phyloP scores from a whole-genome alignment of 2,797 vertebrate genomes.

The Neostethus bicornis region DNA sequence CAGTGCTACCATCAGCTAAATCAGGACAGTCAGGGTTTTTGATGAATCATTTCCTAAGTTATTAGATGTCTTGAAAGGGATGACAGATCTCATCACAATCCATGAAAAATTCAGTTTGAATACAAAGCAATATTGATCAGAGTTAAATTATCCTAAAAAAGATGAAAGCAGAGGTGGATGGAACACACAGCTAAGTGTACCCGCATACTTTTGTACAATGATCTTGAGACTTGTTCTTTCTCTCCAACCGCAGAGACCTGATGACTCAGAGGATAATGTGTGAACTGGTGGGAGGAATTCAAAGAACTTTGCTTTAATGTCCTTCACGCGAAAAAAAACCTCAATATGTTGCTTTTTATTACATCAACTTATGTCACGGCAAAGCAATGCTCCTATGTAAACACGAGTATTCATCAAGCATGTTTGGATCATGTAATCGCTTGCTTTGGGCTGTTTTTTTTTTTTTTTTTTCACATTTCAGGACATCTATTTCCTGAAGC shows the following conservation, averaged over 20 bases:
- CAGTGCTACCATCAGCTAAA: too few species aligned
- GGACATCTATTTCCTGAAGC: slow-evolving; percentile 15
- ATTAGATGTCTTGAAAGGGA: too few species aligned
- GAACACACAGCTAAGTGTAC: too few species aligned
- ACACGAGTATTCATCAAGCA: background rate
- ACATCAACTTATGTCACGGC: slow-evolving; percentile 12
- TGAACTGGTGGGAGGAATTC: background rate
- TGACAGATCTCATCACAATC: too few species aligned
- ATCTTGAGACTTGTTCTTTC: too few species aligned
- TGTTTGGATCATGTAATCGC: slow-evolving; percentile 4
- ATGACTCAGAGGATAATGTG: background rate
- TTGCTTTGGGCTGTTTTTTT: slow-evolving; percentile 7
- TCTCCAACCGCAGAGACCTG: background rate
- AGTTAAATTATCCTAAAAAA: too few species aligned
- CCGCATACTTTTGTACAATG: too few species aligned
- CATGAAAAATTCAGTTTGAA: too few species aligned
- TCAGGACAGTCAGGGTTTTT: too few species aligned
- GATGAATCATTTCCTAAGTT: too few species aligned
- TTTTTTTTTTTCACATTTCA: slow-evolving; percentile 15
- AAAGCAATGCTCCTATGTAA: background rate
- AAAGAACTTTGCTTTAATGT: background rate
- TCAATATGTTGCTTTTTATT: slow-evolving; percentile 1
- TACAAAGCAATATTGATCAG: too few species aligned
- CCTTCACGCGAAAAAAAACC: background rate
- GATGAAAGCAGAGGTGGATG: too few species aligned